Conservation (phyloP, 1,140 invertebrate species). For the Helicorthomorpha holstii region DNA sequence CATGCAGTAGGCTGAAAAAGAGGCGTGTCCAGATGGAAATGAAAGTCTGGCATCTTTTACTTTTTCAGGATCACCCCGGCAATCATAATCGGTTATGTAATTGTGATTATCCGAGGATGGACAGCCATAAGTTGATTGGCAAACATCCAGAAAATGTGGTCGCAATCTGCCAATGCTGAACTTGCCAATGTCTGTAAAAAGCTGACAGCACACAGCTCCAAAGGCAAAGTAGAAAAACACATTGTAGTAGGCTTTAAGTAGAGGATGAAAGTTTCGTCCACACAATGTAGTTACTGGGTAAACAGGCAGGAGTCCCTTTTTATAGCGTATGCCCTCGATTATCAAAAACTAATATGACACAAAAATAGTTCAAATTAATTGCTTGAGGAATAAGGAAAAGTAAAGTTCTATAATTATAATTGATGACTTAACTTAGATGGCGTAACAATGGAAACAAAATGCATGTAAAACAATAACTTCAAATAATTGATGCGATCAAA, state of each 20-base stretch:
- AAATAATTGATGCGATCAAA: no score
- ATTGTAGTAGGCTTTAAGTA: slow-evolving; percentile 51
- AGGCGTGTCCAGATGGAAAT: slow-evolving; percentile 40
- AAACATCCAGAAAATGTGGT: slow-evolving; percentile 68
- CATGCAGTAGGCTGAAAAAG: slow-evolving; percentile 31
- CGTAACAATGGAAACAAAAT: no score
- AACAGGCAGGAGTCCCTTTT: slow-evolving; percentile 24
- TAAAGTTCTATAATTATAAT: not conserved
- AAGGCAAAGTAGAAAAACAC: slow-evolving; percentile 62
- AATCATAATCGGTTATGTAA: slow-evolving; percentile 28
- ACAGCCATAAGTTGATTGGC: slow-evolving; percentile 27
- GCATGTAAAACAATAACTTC: no score
- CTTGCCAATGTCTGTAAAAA: slow-evolving; percentile 76
- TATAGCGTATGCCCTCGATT: slow-evolving; percentile 38
- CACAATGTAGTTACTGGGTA: slow-evolving; percentile 23
- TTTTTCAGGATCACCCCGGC: slow-evolving; percentile 17
- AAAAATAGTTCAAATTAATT: slow-evolving; percentile 36
- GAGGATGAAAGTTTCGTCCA: slow-evolving; percentile 41
- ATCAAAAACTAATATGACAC: slow-evolving; percentile 7
- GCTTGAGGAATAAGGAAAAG: slow-evolving; percentile 14
- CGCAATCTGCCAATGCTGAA: slow-evolving; percentile 76
- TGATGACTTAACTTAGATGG: no score
- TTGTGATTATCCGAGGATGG: slow-evolving; percentile 6
- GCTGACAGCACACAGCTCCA: slow-evolving; percentile 60
- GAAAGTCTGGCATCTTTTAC: slow-evolving; percentile 27